A percentile compares a stretch with the other conserved stretches of the same genome.
phyloP scores from a whole-genome alignment of 2,888 invertebrate genomes.

The Acholoe squamosa region DNA sequence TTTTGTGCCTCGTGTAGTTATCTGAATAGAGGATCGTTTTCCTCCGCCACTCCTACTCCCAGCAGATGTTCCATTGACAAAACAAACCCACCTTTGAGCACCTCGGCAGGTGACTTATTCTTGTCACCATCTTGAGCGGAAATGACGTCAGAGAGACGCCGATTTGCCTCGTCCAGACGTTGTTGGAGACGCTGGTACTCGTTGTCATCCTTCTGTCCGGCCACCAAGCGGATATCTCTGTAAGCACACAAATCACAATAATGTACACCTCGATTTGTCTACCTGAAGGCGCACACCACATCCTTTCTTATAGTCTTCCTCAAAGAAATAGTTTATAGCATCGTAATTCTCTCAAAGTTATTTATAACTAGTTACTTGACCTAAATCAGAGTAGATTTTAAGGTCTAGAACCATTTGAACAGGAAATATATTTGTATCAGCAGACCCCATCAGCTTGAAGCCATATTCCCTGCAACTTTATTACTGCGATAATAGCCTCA shows the following conservation, averaged over 20 bases:
- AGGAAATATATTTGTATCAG: too few relatives aligned
- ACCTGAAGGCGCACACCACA: too few relatives aligned
- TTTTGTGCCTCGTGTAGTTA: background rate
- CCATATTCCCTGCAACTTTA: too few relatives aligned
- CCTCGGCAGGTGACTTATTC: conserved; percentile 43
- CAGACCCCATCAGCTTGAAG: too few relatives aligned
- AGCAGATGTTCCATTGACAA: background rate
- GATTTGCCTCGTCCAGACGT: conserved; percentile 71
- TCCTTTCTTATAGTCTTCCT: too few relatives aligned
- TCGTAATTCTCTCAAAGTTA: too few relatives aligned
- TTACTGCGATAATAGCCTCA: too few relatives aligned
- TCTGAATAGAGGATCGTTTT: too few relatives aligned
- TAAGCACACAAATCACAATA: background rate
- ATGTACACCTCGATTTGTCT: background rate
- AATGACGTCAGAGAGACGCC: conserved; percentile 68
- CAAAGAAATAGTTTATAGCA: too few relatives aligned
- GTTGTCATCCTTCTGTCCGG: conserved; percentile 27
- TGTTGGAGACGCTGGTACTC: conserved; percentile 67
- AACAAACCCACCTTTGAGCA: conserved; percentile 38
- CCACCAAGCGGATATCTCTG: conserved; percentile 57
- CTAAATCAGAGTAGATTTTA: too few relatives aligned
- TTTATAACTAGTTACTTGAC: too few relatives aligned
- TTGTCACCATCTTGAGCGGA: conserved; percentile 46
- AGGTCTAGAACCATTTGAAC: too few relatives aligned
- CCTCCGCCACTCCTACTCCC: background rate